Evolutionary conservation across 2,113 vertebrate species (phyloP).

Genomic region (Dromaius novaehollandiae): DNA sequence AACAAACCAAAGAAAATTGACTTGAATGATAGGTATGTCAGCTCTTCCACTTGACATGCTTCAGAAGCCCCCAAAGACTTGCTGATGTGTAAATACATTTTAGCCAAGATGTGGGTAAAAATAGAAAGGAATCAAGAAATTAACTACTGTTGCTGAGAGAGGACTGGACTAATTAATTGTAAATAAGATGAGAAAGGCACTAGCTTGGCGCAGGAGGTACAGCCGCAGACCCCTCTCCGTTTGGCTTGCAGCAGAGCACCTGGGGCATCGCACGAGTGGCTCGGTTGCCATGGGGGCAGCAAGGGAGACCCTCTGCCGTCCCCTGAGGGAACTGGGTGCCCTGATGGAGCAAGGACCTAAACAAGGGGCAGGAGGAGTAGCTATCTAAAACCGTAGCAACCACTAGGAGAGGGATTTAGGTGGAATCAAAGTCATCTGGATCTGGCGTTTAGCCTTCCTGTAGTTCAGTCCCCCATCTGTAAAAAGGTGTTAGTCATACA

Average conservation of each 20-base stretch:
- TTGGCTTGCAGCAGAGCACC: background rate
- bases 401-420: background rate
- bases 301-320: background rate
- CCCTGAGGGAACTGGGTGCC: background rate
- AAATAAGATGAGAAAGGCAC: background rate
- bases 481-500: background rate
- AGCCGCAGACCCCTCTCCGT: rapidly evolving
- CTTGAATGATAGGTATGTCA: background rate
- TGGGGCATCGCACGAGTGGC: background rate
- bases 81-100: conserved; percentile 30
- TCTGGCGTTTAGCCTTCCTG: background rate
- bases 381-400: conserved; percentile 14
- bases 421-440: conserved; percentile 34
- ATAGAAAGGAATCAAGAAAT: conserved; percentile 20
- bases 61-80: background rate
- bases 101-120: background rate
- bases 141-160: background rate
- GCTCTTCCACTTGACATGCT: background rate
- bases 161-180: background rate
- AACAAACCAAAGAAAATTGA: background rate
- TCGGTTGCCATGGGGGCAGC: rapidly evolving
- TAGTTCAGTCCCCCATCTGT: background rate
- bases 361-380: background rate
- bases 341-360: background rate
- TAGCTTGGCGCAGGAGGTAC: rapidly evolving